Percentiles rank a stretch among this genome's conserved stretches.
Evolutionary conservation across 53 echinoderm and acorn worm species (phyloP).

Genomic region (Echinarachnius parma): DNA sequence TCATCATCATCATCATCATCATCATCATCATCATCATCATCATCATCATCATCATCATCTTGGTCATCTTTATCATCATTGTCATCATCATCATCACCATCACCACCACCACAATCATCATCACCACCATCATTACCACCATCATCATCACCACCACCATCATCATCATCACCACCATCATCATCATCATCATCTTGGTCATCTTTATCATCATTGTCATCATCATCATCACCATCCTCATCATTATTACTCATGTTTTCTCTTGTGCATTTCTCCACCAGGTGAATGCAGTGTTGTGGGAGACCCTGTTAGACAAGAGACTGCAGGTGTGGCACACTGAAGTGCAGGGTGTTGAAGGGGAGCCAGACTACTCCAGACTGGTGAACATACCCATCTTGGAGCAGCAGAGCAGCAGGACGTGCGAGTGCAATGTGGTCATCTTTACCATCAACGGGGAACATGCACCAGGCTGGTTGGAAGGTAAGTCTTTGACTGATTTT

Average conservation of each 20-base stretch:
- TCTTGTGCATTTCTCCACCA: slow-evolving; percentile 24
- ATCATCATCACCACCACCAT: too few relatives aligned
- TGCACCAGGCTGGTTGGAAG: slow-evolving; percentile 33
- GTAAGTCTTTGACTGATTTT: too few relatives aligned
- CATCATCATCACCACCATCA: too few relatives aligned
- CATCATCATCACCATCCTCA: neutral
- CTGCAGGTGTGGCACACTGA: slow-evolving; percentile 26
- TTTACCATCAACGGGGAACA: slow-evolving; percentile 29
- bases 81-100: too few relatives aligned
- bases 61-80: too few relatives aligned
- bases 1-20: slow-evolving; percentile 6
- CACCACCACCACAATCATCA: too few relatives aligned
- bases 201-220: too few relatives aligned
- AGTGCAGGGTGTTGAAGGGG: slow-evolving; percentile 1
- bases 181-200: too few relatives aligned
- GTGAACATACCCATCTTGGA: slow-evolving; percentile 33
- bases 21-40: slow-evolving; percentile 5
- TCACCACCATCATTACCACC: too few relatives aligned
- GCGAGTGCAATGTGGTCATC: slow-evolving; percentile 36
- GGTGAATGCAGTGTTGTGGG: slow-evolving; percentile 65
- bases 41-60: too few relatives aligned
- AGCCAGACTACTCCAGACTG: neutral
- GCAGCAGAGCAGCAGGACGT: slow-evolving; percentile 23
- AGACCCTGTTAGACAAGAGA: slow-evolving; percentile 48
- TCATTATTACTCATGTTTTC: neutral